These are phyloP conservation scores for Hirtodrosophila cameraria DNA, from an alignment of 2,888 invertebrate genomes.

Conservation along the genomic window DNA sequence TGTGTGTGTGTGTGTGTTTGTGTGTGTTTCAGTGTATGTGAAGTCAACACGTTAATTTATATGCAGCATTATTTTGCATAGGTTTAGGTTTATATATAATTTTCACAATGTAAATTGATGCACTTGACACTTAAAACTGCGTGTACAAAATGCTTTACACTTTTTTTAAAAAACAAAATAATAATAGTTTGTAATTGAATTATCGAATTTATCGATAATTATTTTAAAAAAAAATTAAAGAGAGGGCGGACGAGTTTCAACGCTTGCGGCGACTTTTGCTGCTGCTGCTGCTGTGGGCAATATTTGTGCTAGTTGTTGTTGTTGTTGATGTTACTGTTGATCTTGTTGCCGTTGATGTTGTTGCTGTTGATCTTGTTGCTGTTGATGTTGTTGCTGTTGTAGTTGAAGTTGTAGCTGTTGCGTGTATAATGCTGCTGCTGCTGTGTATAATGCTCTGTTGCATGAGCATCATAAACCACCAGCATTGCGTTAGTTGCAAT, in stretches of 20 bases:
- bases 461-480: constrained; percentile 83
- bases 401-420: constrained; percentile 8
- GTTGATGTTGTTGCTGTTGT: constrained; percentile 1
- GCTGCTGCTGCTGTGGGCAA: constrained; percentile 19
- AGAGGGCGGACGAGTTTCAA: constrained; percentile 19
- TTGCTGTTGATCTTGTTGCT: neutral
- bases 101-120: constrained; percentile 11
- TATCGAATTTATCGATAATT: constrained; percentile 30
- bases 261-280: constrained; percentile 50
- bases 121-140: constrained; percentile 60
- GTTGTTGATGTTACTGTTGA: neutral
- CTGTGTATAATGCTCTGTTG: constrained; percentile 79
- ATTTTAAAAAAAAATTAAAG: constrained; percentile 21
- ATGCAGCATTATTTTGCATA: constrained; percentile 25
- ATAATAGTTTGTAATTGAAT: constrained; percentile 38
- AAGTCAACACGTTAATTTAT: constrained; percentile 4
- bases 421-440: constrained; percentile 35
- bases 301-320: constrained; percentile 9
- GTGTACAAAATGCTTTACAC: constrained; percentile 57
- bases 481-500: constrained; percentile 79
- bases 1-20: constrained; percentile 25
- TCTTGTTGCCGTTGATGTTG: neutral
- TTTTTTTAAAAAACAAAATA: constrained; percentile 29
- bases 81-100: too few relatives aligned
- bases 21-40: constrained; percentile 21